A percentile compares a stretch with the other conserved stretches of the same genome.
Evolutionary conservation across 2,113 vertebrate species (phyloP).

Genomic region (Garra rufa): DNA sequence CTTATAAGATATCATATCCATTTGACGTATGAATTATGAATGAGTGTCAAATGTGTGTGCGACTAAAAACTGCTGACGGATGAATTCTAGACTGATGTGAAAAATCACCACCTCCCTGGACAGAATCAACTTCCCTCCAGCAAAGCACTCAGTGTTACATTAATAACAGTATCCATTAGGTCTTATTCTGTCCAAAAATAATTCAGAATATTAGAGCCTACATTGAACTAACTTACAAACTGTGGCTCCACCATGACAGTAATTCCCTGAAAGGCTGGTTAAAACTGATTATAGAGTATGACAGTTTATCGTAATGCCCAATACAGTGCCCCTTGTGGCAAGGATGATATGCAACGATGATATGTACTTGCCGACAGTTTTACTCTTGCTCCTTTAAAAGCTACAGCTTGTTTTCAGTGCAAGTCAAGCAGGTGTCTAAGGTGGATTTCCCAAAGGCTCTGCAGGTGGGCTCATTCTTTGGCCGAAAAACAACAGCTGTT

Average conservation of each 20-base stretch:
- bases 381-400: background rate
- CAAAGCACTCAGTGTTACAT: background rate
- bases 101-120: background rate
- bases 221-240: too few species aligned
- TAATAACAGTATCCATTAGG: background rate
- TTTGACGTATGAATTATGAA: conserved; percentile 38
- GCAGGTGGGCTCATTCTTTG: background rate
- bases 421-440: background rate
- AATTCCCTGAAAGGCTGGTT: too few species aligned
- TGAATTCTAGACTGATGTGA: conserved; percentile 5
- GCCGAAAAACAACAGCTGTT: conserved; percentile 15
- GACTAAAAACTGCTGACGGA: background rate
- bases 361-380: background rate
- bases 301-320: background rate
- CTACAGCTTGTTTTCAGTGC: background rate
- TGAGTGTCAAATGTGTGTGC: conserved; percentile 24
- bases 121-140: conserved; percentile 3
- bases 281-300: background rate
- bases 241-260: background rate
- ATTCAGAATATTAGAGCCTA: too few species aligned
- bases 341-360: background rate
- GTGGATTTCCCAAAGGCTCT: background rate
- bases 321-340: background rate
- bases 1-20: conserved; percentile 14
- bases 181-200: background rate